Evolutionary conservation across 2,113 vertebrate genomes (phyloP).

Genomic region (Poicephalus meyeri): DNA sequence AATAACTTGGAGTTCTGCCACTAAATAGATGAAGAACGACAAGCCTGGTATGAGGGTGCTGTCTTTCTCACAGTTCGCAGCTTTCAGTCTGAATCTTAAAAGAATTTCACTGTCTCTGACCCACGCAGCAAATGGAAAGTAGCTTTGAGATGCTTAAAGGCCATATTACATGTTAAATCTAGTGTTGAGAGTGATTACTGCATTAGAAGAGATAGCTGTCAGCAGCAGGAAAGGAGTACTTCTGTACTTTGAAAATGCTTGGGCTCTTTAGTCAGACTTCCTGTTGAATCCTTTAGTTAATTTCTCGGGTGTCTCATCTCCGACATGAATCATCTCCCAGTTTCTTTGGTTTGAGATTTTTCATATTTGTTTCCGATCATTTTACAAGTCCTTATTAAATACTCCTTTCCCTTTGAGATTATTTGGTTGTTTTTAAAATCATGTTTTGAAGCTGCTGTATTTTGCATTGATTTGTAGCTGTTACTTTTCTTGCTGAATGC

Average conservation of each 20-base stretch:
- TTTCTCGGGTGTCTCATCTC: neutral
- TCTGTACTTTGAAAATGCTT: neutral
- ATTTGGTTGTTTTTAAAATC: neutral
- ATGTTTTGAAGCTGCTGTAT: neutral
- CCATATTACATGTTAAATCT: neutral
- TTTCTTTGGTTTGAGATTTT: slow-evolving; percentile 1
- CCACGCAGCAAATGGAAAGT: neutral
- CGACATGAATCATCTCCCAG: neutral
- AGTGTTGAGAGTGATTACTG: neutral
- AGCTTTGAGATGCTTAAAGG: neutral
- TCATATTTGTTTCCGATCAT: neutral
- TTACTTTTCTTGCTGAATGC: neutral
- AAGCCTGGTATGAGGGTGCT: neutral
- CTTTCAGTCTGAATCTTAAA: neutral
- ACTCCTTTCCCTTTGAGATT: neutral
- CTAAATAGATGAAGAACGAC: slow-evolving; percentile 32
- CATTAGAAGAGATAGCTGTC: neutral
- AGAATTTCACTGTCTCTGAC: neutral
- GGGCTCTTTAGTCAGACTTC: neutral
- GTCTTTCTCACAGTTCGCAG: neutral
- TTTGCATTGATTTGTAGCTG: neutral
- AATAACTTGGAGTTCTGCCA: slow-evolving; percentile 70
- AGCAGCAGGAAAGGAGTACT: neutral
- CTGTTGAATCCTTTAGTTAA: neutral
- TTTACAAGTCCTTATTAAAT: neutral